These are phyloP conservation scores for Sebastes baramenuke DNA, from an alignment of 2,797 vertebrate species.

Conservation along the genomic window DNA sequence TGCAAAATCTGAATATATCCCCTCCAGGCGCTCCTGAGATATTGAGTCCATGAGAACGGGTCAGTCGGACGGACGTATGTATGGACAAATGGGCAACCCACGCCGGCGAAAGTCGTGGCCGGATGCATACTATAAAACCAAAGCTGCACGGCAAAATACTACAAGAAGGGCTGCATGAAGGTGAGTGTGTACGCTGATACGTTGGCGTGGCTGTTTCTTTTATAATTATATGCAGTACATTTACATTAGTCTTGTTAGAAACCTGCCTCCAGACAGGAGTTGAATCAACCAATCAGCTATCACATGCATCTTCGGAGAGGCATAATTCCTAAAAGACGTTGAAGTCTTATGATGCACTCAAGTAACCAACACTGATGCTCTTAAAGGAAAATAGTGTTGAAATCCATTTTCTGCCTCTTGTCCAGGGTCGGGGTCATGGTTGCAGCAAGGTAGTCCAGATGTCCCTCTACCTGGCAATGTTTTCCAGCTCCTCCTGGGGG, in stretches of 20 bases:
- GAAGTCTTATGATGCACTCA: not conserved
- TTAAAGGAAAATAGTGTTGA: not conserved
- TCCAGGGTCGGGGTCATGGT: not conserved
- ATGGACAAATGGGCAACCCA: accelerated
- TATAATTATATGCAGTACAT: not conserved
- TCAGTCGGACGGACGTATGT: no score
- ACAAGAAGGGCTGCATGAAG: not conserved
- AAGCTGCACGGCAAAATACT: not conserved
- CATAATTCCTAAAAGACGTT: not conserved
- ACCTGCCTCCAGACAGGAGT: not conserved
- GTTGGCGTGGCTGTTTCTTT: not conserved
- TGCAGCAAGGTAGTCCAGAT: not conserved
- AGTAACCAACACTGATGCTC: not conserved
- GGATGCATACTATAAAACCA: no score
- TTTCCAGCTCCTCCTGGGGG: not conserved
- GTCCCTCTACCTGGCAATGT: not conserved
- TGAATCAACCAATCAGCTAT: not conserved
- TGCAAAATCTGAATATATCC: accelerated
- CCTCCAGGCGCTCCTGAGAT: no score
- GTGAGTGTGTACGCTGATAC: no score
- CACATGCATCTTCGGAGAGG: no score
- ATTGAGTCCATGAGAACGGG: accelerated
- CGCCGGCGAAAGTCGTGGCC: no score
- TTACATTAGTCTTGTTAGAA: not conserved
- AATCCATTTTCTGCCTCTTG: not conserved